Base-by-base conservation (phyloP, 2,888 invertebrate genomes). In the Athalia cordata region DNA sequence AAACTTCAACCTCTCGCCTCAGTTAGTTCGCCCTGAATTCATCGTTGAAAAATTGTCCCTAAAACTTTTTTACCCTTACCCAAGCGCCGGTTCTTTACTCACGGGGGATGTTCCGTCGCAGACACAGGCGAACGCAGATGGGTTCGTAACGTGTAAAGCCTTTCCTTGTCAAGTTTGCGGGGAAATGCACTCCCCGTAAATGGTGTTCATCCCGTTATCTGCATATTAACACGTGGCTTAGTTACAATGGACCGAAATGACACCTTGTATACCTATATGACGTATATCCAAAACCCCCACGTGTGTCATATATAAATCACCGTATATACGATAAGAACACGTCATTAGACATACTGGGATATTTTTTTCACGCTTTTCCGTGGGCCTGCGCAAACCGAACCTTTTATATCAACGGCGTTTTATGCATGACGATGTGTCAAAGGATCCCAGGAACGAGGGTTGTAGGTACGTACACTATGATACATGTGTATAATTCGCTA, bases 291-390 rank as follows among this genome's bases (percentile, higher is more conserved):
- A 49, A 43, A 61, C 47, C 5, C 62, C 81, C 80, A 82, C 85
- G 84, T 85, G 85, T 84, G 85, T 82, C 83, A 84, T 81, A 80
- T 83, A 84, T 85, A 86, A 85, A 86, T 85, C 86, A 85, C 81
- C 79, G 80, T 80, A 83, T 80, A 83, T 81, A 29, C 29, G 84
- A 85, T 85, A 85, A 83, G 82, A 83, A 84, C 83, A 83, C 85
- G 79, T 83, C 85, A 84, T 83, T 84, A 83, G 83, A 81, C 81
- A 81, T 75, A 13, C 62, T 50, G 50, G 9, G 50, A 64, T 75
- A 61, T 64, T 50, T 52, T 75, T 75, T 62, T 50, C 50, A 29
- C 50, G 3, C 5, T 9, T 0, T 6, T 47, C 47, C 55, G 8
- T 62, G 29, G 29, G 2, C 29, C 29, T 29, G 29, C 29, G 29